Evolutionary conservation across 1,140 invertebrate species (phyloP).

Genomic region (Diabrotica undecimpunctata): DNA sequence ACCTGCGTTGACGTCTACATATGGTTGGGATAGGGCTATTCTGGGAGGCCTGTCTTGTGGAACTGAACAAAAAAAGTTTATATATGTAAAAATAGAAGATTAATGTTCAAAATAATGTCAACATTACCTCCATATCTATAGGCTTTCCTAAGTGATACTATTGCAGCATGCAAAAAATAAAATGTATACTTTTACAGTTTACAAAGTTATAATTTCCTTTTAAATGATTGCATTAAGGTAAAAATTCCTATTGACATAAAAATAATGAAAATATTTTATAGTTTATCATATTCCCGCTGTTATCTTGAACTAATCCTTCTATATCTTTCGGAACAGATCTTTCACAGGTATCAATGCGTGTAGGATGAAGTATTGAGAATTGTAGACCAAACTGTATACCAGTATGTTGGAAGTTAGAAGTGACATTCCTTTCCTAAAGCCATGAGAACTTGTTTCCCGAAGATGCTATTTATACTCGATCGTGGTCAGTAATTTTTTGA

Average conservation of each 20-base stretch:
- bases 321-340: too few species aligned
- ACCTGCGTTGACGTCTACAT: constrained; percentile 67
- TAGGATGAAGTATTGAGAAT: too few species aligned
- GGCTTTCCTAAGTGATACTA: neutral
- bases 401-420: too few species aligned
- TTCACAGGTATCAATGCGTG: too few species aligned
- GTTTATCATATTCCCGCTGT: too few species aligned
- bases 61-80: constrained; percentile 30
- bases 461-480: too few species aligned
- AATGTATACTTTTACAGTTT: neutral
- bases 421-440: too few species aligned
- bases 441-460: too few species aligned
- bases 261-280: neutral
- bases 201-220: neutral
- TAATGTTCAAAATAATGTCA: neutral
- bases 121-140: neutral
- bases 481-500: too few species aligned
- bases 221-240: neutral
- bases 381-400: too few species aligned
- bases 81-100: neutral
- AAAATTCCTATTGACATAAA: too few species aligned
- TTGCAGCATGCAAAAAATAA: constrained; percentile 5
- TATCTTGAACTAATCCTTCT: neutral
- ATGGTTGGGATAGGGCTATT: constrained; percentile 61
- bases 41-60: constrained; percentile 52